Evolutionary conservation across 2,888 invertebrate genomes (phyloP).

Genomic region (Plagiodera versicolora): DNA sequence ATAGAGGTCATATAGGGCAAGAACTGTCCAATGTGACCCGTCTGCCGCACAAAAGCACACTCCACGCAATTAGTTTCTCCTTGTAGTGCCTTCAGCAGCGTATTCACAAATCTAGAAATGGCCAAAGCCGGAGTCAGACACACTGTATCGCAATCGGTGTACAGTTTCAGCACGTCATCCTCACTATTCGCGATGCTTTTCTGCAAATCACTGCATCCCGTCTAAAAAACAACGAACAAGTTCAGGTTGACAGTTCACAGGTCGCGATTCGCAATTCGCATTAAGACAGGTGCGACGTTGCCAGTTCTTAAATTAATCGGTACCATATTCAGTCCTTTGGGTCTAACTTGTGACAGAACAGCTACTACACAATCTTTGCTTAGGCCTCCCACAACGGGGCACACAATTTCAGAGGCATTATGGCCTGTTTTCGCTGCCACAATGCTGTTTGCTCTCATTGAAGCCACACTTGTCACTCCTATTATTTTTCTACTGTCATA

Average conservation of each 20-base stretch:
- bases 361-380: constrained; percentile 45
- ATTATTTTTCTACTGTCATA: constrained; percentile 48
- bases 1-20: constrained; percentile 51
- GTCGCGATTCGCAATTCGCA: background rate
- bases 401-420: constrained; percentile 40
- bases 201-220: constrained; percentile 25
- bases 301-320: no score
- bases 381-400: constrained; percentile 49
- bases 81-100: constrained; percentile 44
- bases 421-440: constrained; percentile 39
- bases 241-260: background rate
- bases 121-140: constrained; percentile 45
- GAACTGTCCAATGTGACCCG: constrained; percentile 47
- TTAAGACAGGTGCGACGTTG: no score
- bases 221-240: constrained; percentile 7
- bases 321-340: constrained; percentile 20
- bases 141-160: constrained; percentile 39
- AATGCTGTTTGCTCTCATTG: constrained; percentile 44
- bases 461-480: constrained; percentile 43
- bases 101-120: constrained; percentile 46
- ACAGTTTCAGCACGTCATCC: constrained; percentile 42
- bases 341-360: constrained; percentile 47
- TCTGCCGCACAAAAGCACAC: constrained; percentile 51
- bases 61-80: constrained; percentile 47
- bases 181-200: constrained; percentile 42